Conservation (phyloP, 1,140 invertebrate species). For the Augochlora pura region DNA sequence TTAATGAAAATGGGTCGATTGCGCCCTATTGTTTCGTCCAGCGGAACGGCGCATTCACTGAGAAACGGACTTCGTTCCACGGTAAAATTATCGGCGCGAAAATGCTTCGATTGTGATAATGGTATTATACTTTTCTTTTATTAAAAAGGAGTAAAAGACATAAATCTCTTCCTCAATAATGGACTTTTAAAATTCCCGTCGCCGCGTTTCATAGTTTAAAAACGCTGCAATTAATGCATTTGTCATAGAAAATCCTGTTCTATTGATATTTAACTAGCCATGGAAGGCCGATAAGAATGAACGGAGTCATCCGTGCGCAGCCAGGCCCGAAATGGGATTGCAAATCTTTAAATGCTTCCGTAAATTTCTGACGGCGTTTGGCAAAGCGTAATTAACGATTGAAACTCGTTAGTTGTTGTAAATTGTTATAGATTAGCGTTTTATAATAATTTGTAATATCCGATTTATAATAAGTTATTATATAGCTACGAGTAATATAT, state of each 20-base stretch:
- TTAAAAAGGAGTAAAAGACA: not conserved
- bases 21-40: slow-evolving; percentile 41
- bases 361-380: no score
- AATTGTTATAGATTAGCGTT: no score
- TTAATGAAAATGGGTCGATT: slow-evolving; percentile 50
- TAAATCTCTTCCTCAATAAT: not conserved
- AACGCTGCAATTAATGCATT: not conserved
- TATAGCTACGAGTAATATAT: no score
- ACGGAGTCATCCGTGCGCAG: no score
- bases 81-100: slow-evolving; percentile 43
- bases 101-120: slow-evolving; percentile 42
- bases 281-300: not conserved
- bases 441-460: no score
- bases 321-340: no score
- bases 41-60: slow-evolving; percentile 29
- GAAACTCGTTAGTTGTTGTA: no score
- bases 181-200: not conserved
- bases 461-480: no score
- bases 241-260: not conserved
- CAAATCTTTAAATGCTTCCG: no score
- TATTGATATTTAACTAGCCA: not conserved
- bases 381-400: no score
- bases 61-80: slow-evolving; percentile 32
- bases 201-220: not conserved
- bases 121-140: slow-evolving; percentile 20